A percentile compares a stretch with the other conserved stretches of the same genome.
phyloP scores from a whole-genome alignment of 1,140 invertebrate species.

The Tetragonula clypearis region DNA sequence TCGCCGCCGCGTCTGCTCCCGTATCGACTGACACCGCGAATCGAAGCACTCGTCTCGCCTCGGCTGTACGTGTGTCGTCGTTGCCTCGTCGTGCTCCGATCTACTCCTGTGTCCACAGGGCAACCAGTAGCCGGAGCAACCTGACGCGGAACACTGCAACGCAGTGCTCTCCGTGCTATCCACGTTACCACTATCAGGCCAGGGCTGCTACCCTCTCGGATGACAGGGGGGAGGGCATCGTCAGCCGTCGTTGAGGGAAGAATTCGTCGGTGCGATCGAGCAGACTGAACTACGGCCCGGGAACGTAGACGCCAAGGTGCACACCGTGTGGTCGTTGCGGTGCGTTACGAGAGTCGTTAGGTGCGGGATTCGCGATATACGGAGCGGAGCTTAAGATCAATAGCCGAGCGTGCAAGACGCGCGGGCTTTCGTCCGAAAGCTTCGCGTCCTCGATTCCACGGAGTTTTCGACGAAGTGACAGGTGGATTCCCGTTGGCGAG shows the following conservation, averaged over 20 bases:
- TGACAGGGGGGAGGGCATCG: neutral
- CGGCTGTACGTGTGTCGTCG: neutral
- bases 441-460: neutral
- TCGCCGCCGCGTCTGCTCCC: neutral
- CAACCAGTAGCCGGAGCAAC: neutral
- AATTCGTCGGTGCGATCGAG: neutral
- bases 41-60: neutral
- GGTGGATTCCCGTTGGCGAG: neutral
- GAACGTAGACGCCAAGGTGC: neutral
- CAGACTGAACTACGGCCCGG: neutral
- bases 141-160: neutral
- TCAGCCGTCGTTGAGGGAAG: neutral
- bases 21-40: neutral
- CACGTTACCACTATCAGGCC: neutral
- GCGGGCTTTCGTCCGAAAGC: slow-evolving; percentile 32
- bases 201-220: neutral
- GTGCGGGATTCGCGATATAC: slow-evolving; percentile 44
- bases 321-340: neutral
- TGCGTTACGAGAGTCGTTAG: slow-evolving; percentile 39
- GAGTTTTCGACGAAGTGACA: neutral
- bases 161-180: neutral
- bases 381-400: slow-evolving; percentile 51
- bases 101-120: neutral
- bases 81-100: neutral
- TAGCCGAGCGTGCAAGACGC: slow-evolving; percentile 42